Conservation (phyloP, 2,113 vertebrate species). For the Bubo bubo region DNA sequence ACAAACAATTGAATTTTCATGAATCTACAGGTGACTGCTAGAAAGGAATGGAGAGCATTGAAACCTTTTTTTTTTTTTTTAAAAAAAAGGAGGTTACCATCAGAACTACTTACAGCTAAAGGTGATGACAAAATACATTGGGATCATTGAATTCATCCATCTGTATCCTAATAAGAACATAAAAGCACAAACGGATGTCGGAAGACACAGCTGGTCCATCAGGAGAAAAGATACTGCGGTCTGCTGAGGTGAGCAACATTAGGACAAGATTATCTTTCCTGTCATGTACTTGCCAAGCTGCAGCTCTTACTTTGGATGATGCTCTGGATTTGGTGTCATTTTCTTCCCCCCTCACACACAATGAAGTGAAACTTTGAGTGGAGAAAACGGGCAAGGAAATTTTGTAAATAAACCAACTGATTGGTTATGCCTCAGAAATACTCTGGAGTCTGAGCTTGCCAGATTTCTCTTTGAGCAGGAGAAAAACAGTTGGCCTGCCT, state of each 20-base stretch:
- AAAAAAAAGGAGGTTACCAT: background rate
- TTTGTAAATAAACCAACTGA: background rate
- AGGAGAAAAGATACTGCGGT: background rate
- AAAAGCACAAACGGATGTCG: background rate
- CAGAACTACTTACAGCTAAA: background rate
- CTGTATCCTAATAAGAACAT: background rate
- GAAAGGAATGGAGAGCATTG: background rate
- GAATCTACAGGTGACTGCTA: background rate
- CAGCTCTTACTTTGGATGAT: background rate
- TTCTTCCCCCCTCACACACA: fast-evolving
- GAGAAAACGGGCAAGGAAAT: background rate
- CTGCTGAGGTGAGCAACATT: fast-evolving
- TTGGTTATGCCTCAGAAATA: background rate
- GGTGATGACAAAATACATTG: background rate
- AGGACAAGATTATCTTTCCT: constrained; percentile 15
- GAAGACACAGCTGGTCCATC: background rate
- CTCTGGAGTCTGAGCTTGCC: background rate
- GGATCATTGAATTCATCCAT: background rate
- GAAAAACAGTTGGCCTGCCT: background rate
- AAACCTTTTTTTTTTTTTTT: fast-evolving
- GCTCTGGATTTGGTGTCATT: background rate
- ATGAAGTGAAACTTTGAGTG: background rate
- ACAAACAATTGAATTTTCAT: background rate
- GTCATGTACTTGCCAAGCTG: background rate
- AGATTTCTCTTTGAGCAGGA: background rate